Percentiles rank a stretch among this genome's conserved stretches.
Evolutionary conservation across 2,113 vertebrate genomes (phyloP).

Genomic region (Terrapene triunguis): DNA sequence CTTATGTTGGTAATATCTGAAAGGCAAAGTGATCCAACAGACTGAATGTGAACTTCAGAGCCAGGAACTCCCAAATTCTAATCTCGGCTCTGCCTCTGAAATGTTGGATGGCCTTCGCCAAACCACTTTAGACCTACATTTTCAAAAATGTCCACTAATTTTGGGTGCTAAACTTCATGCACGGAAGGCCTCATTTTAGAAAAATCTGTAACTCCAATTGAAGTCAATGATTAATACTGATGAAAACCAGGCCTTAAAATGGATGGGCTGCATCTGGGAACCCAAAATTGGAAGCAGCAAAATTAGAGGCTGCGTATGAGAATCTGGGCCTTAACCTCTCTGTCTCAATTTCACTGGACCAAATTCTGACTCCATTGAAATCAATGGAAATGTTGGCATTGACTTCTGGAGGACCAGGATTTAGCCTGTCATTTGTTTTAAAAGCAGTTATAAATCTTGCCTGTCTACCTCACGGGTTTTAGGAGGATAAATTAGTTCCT

Average conservation of each 20-base stretch:
- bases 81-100: too few species aligned
- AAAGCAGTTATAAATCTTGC: not conserved
- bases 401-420: not conserved
- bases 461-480: not conserved
- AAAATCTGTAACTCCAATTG: not conserved
- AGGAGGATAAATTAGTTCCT: not conserved
- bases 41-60: not conserved
- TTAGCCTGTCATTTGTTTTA: not conserved
- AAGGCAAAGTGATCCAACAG: fast-evolving
- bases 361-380: not conserved
- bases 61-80: not conserved
- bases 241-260: not conserved
- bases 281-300: not conserved
- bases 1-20: not conserved
- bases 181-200: not conserved
- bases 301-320: not conserved
- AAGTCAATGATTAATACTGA: not conserved
- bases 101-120: not conserved
- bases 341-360: not conserved
- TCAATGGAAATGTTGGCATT: not conserved
- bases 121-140: not conserved
- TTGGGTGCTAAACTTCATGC: not conserved
- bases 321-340: not conserved
- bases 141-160: not conserved
- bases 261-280: not conserved